Evolutionary conservation across 2,113 vertebrate genomes (phyloP), one percentile per base, ranked within the genome.

Genomic region (Pelobates fuscus): DNA sequence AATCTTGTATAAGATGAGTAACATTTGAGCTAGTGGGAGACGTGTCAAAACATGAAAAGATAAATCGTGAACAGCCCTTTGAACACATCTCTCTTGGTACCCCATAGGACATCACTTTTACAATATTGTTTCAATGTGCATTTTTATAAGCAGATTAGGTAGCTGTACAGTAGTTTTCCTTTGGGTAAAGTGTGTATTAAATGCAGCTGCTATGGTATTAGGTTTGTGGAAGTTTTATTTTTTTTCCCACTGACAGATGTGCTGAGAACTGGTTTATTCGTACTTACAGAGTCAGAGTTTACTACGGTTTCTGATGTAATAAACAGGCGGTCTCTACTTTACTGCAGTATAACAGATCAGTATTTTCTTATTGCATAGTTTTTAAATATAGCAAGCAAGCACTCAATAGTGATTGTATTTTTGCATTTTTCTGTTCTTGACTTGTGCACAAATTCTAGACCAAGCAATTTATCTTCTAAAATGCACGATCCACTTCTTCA

Each of bases 261-360:
- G 84, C 70, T 84, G 80, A 41, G 87, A 80, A 84, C 70, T 84
- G 80, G 44, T n/a, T 32, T 82, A 80, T 79, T 74, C 73, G 80
- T 84, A 54, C 78, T 71, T 79, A 84, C n/a, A n/a, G 80, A 76
- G 79, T 79, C 82, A 85, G 86, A 77, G 83, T 88, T 77, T 87
- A 85, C 84, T 87, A 85, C 91, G 88, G 77, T 86, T 86, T 88
- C 85, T 86, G 83, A 91, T 90, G 82, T 83, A 74, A 77, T 82
- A 79, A 84, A 87, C 86, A 91, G 86, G 88, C 86, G 81, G 81
- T 23, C 11, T 44, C 5, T 29, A 12, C 44, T 49, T 49, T 49
- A 49, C 17, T 12, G 15, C 10, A 49, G 15, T 49, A 2, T 8
- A 18, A 4, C 11, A 15, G 44, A 17, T 49, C 17, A 49, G 15